Evolutionary conservation across 2,797 vertebrate species (phyloP).

Genomic region (Melanotaenia parkinsoni): DNA sequence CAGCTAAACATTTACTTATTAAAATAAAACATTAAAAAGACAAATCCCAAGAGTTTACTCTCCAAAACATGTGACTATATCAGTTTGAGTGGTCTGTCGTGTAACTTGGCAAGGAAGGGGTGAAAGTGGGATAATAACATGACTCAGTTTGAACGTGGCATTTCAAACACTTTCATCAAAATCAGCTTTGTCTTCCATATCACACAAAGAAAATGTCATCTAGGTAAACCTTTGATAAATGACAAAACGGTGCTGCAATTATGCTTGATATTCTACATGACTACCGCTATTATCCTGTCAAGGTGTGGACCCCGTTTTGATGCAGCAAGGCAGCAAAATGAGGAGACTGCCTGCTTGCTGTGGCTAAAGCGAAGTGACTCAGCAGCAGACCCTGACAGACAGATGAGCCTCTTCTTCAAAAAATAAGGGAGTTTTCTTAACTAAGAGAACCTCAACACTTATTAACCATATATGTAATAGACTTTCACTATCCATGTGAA

Average conservation of each 20-base stretch:
- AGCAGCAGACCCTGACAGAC: constrained; percentile 23
- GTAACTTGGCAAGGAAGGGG: constrained; percentile 3
- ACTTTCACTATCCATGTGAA: neutral
- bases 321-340: neutral
- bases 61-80: neutral
- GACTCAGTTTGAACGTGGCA: constrained; percentile 44
- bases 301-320: constrained; percentile 38
- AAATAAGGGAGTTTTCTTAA: constrained; percentile 25
- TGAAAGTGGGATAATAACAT: constrained; percentile 8
- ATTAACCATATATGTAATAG: neutral
- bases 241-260: constrained; percentile 43
- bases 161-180: constrained; percentile 56
- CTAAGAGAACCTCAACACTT: too few species aligned
- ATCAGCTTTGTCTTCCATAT: constrained; percentile 50
- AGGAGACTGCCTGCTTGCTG: constrained; percentile 15
- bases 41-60: constrained; percentile 4
- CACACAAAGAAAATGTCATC: constrained; percentile 58
- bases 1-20: constrained; percentile 23
- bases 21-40: constrained; percentile 23
- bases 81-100: constrained; percentile 14
- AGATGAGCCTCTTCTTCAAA: constrained; percentile 31
- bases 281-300: constrained; percentile 40
- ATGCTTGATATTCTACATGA: constrained; percentile 35
- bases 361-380: constrained; percentile 56
- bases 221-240: constrained; percentile 55